Base-by-base conservation (phyloP, 2,888 invertebrate species). In the Glaucopsyche alexis region DNA sequence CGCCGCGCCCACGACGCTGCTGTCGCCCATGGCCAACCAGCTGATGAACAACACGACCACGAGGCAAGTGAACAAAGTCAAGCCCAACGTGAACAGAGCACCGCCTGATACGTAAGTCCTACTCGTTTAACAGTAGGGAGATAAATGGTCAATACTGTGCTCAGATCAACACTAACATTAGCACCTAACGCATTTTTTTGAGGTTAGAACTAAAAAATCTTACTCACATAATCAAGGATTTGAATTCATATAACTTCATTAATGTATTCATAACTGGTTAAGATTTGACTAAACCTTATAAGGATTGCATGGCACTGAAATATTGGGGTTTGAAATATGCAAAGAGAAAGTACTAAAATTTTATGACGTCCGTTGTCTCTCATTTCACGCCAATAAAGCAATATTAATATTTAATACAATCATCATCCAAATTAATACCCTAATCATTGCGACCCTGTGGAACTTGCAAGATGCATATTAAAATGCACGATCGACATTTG, bases 41-140 rank as follows among this genome's bases (percentile, higher is more conserved):
- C 93, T 96, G 82, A 95, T 96, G 87, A 96, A 96, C 86, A 96
- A 96, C 65, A 94, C 95, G 71, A 96, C 93, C 2, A 95, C 96
- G 79, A 95, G 97, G 84, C 97, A 97, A 90, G 96, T 97, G 85
- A 97, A 97, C 93, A 97, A 97, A 89, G 97, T 97, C 82, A 97
- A 97, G 87, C 97, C 97, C 67, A 97, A 96, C 82, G 96, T 97
- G 75, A 97, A 96, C 85, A 94, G 97, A 87, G 95, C 95, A 75
- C 94, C 95, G 72, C 95, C 95, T 55, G 97, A 97, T 81, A 96
- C 95, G 90, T 94, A 95, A 87, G 95, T 88, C 72, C 76, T 1
- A 42, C 8, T 79, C 77, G 70, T 77, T 79, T 79, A 19, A 9
- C 71, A 13, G 8, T 45, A 38, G 55, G 16, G 8, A 19, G 29